Evolutionary conservation across 2,888 invertebrate species (phyloP), one percentile per base, ranked within the genome.

Genomic region (Orthosia cruda): DNA sequence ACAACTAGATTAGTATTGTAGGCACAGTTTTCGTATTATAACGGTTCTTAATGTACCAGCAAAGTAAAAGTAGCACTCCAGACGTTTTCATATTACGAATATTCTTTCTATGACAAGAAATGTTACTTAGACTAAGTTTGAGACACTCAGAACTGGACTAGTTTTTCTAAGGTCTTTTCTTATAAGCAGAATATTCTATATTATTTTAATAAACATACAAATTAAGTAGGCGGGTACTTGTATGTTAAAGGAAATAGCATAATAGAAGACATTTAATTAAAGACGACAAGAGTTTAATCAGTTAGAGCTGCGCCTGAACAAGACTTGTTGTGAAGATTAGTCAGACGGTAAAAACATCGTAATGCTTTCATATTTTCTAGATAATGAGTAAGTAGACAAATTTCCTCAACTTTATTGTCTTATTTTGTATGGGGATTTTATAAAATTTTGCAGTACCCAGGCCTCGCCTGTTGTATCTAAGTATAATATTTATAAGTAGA

Each of bases 261-360:
- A 66, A 23, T 23, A 54, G 12, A 2, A 66, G 57, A 58, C 55
- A 57, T 68, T 64, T 73, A 65, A 62, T 64, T 68, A 59, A 47
- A 67, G 47, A 64, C 50, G 20, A 80, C 63, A 75, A 47, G 32
- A 67, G 18, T 64, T 64, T 64, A 67, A 70, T 75, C 58, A 67
- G 50, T 61, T 20, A 49, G 62, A 58, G 40, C 65, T 69, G 49
- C 26, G 15, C 45, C 50, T 40, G 58, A 58, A 61, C 47, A 64
- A 64, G 68, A n/a, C 65, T 74, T 66, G 65, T 62, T 80, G 66
- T 45, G 54, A 73, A 69, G 20, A 71, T 57, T 70, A 3, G 13
- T 2, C 20, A 55, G 20, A 57, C 62, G 13, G 32, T n/a, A 23
- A 26, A n/a, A 50, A 64, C 2, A 9, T 40, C 7, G 18, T 11